A percentile compares a stretch with the other conserved stretches of the same genome.
phyloP scores from a whole-genome alignment of 1,140 invertebrate species.

The Campoletis sonorensis region DNA sequence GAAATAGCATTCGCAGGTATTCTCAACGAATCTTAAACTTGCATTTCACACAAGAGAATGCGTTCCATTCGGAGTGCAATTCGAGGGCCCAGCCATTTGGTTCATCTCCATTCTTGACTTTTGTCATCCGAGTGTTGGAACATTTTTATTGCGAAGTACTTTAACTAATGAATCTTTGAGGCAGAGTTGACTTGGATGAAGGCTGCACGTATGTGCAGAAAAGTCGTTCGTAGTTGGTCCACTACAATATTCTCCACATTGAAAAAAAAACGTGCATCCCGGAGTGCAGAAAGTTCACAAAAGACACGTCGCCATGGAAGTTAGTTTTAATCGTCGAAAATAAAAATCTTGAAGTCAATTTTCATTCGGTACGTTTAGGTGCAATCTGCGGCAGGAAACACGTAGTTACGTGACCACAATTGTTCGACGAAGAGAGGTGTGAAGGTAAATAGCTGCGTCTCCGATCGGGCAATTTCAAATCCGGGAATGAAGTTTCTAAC shows the following conservation, averaged over 20 bases:
- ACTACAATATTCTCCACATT: background rate
- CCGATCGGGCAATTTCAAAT: no score
- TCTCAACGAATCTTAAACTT: background rate
- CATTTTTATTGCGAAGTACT: constrained; percentile 12
- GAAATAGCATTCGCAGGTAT: background rate
- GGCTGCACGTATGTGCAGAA: background rate
- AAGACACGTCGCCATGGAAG: no score
- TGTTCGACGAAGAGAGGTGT: no score
- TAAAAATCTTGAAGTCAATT: no score
- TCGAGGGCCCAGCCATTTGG: background rate
- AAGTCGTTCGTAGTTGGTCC: background rate
- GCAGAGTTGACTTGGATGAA: background rate
- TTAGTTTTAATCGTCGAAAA: no score
- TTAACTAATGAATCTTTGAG: constrained; percentile 14
- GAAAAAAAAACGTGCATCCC: background rate
- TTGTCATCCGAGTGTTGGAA: background rate
- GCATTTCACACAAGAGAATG: background rate
- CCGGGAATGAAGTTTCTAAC: no score
- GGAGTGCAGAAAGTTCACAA: background rate
- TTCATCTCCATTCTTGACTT: background rate
- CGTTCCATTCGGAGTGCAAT: background rate
- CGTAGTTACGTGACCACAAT: no score
- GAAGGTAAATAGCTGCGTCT: no score
- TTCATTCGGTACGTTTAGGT: no score
- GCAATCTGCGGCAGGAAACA: no score